phyloP scores from a whole-genome alignment of 2,113 vertebrate species.

The Podilymbus podiceps region DNA sequence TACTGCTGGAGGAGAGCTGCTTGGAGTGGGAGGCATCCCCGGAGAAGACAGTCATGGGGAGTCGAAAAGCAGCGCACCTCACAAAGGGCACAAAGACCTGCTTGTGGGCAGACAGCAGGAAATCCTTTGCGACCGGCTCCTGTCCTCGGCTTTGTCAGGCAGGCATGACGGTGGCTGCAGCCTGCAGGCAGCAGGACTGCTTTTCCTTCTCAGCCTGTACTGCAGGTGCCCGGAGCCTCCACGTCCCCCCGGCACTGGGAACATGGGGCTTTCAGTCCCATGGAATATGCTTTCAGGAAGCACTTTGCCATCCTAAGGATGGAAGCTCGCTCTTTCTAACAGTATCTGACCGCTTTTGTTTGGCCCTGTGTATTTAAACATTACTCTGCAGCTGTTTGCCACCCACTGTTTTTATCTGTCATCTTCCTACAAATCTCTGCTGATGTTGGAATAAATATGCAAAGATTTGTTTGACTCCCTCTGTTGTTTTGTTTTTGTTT shows the following conservation, averaged over 20 bases:
- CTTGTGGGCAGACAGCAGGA: not conserved
- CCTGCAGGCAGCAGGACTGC: not conserved
- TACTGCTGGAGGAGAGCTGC: not conserved
- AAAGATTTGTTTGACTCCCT: not conserved
- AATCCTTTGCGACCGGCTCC: not conserved
- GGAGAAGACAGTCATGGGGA: not conserved
- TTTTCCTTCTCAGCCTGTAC: not conserved
- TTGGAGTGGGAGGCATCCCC: not conserved
- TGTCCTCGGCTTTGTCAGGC: not conserved
- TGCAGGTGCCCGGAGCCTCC: not conserved
- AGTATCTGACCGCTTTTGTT: not conserved
- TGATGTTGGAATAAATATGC: not conserved
- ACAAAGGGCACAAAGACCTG: not conserved
- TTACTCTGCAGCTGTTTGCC: not conserved
- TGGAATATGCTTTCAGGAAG: not conserved
- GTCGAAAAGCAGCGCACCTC: not conserved
- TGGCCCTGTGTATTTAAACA: not conserved
- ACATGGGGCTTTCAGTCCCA: no score
- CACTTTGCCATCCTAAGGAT: not conserved
- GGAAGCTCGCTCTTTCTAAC: not conserved
- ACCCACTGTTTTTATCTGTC: not conserved
- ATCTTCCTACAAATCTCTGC: not conserved
- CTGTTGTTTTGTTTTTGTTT: not conserved
- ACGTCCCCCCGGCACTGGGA: rapidly evolving
- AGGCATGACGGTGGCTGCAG: not conserved